These are phyloP conservation scores for Ptychoptera albimana DNA, from an alignment of 2,888 invertebrate species.

Conservation along the genomic window DNA sequence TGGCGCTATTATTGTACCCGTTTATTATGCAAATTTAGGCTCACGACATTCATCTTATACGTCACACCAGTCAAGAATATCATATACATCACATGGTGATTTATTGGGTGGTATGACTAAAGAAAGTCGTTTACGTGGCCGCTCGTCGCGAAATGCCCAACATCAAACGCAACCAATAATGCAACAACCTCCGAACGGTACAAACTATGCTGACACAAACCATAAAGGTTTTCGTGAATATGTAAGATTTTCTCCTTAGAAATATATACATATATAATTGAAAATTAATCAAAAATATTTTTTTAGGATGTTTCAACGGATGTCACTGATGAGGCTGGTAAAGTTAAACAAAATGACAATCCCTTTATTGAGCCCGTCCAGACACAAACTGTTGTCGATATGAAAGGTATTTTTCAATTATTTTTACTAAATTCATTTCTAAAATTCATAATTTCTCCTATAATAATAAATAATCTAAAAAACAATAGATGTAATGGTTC, in stretches of 20 bases:
- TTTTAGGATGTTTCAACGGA: slow-evolving; percentile 65
- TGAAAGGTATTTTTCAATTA: slow-evolving; percentile 54
- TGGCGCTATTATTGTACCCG: slow-evolving; percentile 84
- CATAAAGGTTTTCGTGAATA: slow-evolving; percentile 56
- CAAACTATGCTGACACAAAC: slow-evolving; percentile 41
- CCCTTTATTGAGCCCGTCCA: slow-evolving; percentile 80
- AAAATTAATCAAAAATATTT: not conserved
- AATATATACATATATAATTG: too few relatives aligned
- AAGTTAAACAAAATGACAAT: slow-evolving; percentile 75
- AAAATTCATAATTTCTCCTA: slow-evolving; percentile 2
- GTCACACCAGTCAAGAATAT: slow-evolving; percentile 83
- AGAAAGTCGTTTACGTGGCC: slow-evolving; percentile 63
- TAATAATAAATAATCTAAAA: slow-evolving; percentile 3
- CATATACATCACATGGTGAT: slow-evolving; percentile 90
- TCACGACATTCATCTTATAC: slow-evolving; percentile 91
- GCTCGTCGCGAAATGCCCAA: slow-evolving; percentile 52
- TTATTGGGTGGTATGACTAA: slow-evolving; percentile 76
- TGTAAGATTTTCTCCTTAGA: too few relatives aligned
- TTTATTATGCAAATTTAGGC: slow-evolving; percentile 75
- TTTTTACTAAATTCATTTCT: slow-evolving; percentile 5
- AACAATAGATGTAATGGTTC: slow-evolving; percentile 80
- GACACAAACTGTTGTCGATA: slow-evolving; percentile 80
- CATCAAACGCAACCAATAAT: not conserved
- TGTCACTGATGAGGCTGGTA: slow-evolving; percentile 61
- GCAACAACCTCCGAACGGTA: slow-evolving; percentile 33